phyloP scores from a whole-genome alignment of 2,113 vertebrate species.

The Gobiocypris rarus region DNA sequence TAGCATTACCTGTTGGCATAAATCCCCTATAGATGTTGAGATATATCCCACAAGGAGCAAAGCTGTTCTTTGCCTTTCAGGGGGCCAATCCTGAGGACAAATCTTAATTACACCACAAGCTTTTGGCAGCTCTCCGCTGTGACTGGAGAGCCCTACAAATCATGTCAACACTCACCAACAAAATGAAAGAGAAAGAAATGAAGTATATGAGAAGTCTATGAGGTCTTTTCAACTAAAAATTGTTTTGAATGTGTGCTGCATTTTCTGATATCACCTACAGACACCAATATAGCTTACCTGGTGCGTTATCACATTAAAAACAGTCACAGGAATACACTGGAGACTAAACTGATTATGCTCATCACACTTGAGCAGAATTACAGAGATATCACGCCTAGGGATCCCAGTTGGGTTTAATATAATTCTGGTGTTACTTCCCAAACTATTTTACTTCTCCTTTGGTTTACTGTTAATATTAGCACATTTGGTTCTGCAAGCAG shows the following conservation, averaged over 20 bases:
- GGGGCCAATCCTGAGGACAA: conserved; percentile 29
- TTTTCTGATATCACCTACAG: neutral
- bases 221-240: neutral
- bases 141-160: conserved; percentile 13
- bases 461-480: neutral
- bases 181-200: neutral
- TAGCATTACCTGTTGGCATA: conserved; percentile 1
- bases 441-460: conserved; percentile 1
- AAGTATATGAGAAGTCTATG: neutral
- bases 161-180: conserved; percentile 27
- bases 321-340: neutral
- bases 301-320: neutral
- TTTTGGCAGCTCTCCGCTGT: conserved; percentile 9
- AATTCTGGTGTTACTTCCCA: neutral
- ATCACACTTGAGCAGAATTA: neutral
- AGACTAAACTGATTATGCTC: neutral
- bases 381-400: neutral
- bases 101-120: conserved; percentile 48
- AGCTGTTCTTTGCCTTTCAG: conserved; percentile 35
- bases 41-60: conserved; percentile 44
- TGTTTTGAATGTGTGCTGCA: neutral
- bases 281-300: conserved; percentile 3
- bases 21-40: conserved; percentile 17
- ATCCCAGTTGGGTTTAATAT: neutral
- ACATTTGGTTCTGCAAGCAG: neutral